Evolutionary conservation across 2,888 invertebrate species (phyloP).

Genomic region (Prosapia bicincta): DNA sequence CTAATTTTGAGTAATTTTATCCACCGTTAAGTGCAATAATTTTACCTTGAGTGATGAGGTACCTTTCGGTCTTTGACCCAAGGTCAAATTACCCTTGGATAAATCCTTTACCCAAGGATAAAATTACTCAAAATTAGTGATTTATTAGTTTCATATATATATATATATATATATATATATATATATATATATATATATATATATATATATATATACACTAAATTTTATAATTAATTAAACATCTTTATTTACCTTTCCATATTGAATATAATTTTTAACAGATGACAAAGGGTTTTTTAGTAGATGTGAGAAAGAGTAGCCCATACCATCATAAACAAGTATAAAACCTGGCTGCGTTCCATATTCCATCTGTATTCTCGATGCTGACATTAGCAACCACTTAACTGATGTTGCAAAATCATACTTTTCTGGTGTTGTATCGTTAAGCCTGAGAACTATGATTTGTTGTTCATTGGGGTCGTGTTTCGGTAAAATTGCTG

Average conservation of each 20-base stretch:
- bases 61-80: too few relatives aligned
- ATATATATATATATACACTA: too few relatives aligned
- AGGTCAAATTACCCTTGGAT: too few relatives aligned
- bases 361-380: constrained; percentile 34
- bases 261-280: constrained; percentile 36
- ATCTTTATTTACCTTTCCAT: constrained; percentile 33
- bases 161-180: too few relatives aligned
- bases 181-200: too few relatives aligned
- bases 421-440: constrained; percentile 33
- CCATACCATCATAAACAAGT: constrained; percentile 38
- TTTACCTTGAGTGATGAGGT: too few relatives aligned
- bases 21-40: too few relatives aligned
- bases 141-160: too few relatives aligned
- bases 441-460: constrained; percentile 35
- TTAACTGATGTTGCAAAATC: constrained; percentile 36
- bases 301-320: constrained; percentile 35
- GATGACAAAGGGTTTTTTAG: constrained; percentile 34
- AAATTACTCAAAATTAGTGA: too few relatives aligned
- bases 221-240: too few relatives aligned
- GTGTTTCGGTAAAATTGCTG: constrained; percentile 33
- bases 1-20: too few relatives aligned
- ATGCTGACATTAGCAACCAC: constrained; percentile 38
- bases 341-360: constrained; percentile 38
- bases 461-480: constrained; percentile 30
- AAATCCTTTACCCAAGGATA: too few relatives aligned